Evolutionary conservation across 2,113 vertebrate species (phyloP).

Genomic region (Laticauda laticaudata): DNA sequence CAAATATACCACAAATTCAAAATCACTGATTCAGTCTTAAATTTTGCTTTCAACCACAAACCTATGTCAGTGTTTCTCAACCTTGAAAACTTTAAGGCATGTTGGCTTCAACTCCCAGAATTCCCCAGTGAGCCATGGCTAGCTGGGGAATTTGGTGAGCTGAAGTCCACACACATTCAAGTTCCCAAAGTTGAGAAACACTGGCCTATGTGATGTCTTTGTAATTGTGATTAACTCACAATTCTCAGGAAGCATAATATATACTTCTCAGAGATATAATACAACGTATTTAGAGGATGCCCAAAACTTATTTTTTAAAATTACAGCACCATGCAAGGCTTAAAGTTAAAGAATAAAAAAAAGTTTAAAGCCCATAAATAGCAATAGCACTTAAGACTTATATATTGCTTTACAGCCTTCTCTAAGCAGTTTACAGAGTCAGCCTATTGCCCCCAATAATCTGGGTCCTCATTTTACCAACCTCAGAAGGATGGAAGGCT

Average conservation of each 20-base stretch:
- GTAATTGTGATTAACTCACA: background rate
- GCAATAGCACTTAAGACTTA: no score
- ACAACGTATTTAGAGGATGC: background rate
- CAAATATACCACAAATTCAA: background rate
- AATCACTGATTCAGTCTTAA: background rate
- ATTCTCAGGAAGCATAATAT: background rate
- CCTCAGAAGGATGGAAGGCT: no score
- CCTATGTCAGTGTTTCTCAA: background rate
- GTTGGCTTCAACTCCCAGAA: no score
- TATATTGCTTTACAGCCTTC: no score
- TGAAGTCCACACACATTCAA: no score
- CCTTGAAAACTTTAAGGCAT: no score
- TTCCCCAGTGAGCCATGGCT: no score
- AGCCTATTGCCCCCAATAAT: no score
- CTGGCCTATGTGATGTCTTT: background rate
- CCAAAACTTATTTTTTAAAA: background rate
- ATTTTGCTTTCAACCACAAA: fast-evolving
- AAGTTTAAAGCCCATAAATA: background rate
- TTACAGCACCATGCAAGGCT: background rate
- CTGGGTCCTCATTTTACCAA: no score
- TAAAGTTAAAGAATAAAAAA: background rate
- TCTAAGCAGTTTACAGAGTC: no score
- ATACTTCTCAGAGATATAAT: background rate
- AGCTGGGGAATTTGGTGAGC: no score
- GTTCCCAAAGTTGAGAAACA: no score